A percentile compares a stretch with the other conserved stretches of the same genome.
Evolutionary conservation across 2,797 vertebrate species (phyloP).

Genomic region (Mormyrus hasselquistii): DNA sequence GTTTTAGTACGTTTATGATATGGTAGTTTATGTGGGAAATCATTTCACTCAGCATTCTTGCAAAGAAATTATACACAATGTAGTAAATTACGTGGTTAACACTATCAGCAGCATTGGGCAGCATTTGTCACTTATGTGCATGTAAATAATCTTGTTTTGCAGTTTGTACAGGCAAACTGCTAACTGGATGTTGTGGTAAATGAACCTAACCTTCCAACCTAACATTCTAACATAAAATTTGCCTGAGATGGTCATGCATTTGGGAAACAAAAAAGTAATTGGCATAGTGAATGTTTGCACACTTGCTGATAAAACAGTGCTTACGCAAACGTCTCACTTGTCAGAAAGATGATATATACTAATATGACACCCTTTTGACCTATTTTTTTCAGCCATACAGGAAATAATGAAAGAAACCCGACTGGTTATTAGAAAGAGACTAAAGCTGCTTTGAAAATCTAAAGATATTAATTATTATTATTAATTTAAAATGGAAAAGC

Average conservation of each 20-base stretch:
- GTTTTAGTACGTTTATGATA: neutral
- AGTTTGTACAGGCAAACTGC: neutral
- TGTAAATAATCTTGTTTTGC: conserved; percentile 1
- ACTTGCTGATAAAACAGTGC: neutral
- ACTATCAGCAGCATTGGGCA: neutral
- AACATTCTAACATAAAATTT: neutral
- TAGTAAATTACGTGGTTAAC: neutral
- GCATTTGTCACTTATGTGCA: neutral
- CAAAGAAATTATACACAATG: neutral
- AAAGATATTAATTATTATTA: neutral
- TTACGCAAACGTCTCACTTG: neutral
- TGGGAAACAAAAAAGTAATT: neutral
- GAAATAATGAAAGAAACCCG: neutral
- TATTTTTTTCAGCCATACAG: neutral
- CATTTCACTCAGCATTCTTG: neutral
- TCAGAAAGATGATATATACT: neutral
- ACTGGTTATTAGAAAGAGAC: neutral
- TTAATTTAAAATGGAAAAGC: neutral
- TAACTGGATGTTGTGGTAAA: neutral
- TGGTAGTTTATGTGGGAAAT: neutral
- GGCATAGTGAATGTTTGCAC: neutral
- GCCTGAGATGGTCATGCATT: neutral
- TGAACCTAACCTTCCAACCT: neutral
- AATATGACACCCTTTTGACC: neutral
- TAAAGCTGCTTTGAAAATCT: neutral